A percentile compares a stretch with the other conserved stretches of the same genome.
Evolutionary conservation across 1,140 invertebrate genomes (phyloP).

Genomic region (Oncopodura yosiiana): DNA sequence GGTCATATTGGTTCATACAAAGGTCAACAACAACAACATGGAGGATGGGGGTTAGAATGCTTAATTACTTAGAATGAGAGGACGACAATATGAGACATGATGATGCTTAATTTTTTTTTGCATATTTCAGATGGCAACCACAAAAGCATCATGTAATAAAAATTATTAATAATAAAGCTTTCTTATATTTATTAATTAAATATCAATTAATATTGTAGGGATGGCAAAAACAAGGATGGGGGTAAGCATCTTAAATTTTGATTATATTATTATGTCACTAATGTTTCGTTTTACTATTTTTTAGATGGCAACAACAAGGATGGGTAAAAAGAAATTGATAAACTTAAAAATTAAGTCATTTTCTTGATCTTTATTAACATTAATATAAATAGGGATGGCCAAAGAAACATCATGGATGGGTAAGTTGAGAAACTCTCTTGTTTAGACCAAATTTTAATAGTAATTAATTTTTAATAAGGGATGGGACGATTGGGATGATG

Average conservation of each 20-base stretch:
- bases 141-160: no score
- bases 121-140: no score
- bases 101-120: no score
- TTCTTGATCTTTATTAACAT: neutral
- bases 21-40: neutral
- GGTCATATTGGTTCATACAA: slow-evolving; percentile 8
- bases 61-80: neutral
- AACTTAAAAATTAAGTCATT: neutral
- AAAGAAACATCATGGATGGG: slow-evolving; percentile 6
- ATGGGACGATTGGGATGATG: neutral
- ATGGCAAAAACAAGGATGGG: neutral
- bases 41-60: no score
- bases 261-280: neutral
- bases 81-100: neutral
- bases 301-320: neutral
- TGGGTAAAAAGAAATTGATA: no score
- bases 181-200: no score
- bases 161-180: no score
- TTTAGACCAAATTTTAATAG: neutral
- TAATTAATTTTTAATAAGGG: neutral
- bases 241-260: neutral
- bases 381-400: slow-evolving; percentile 1
- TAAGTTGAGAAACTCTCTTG: neutral
- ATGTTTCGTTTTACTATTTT: neutral
- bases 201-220: no score